Evolutionary conservation across 2,888 invertebrate species (phyloP), one percentile per base, ranked within the genome.

Genomic region (Ormyrus pomaceus): DNA sequence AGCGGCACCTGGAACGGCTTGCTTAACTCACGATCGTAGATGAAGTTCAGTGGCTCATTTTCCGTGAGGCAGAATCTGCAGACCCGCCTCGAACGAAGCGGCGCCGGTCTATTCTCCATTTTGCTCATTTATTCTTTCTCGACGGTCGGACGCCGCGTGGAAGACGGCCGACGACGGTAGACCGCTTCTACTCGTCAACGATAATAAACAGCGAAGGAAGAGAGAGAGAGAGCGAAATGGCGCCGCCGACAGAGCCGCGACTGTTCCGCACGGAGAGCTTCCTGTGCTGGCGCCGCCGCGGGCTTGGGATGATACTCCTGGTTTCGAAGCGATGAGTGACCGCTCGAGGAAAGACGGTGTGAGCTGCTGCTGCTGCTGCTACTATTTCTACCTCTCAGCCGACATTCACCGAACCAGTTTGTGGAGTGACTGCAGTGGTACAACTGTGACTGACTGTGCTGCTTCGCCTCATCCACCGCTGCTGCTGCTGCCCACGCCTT

Each of bases 11-110:
- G 91, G 86, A 93, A 93, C 89, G 94, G 94, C 86, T 92, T 91
- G 84, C 91, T 92, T 76, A 90, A 87, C 87, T 92, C 92, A 86
- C 92, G 92, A 85, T 94, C 93, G 89, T 94, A 95, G 87, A 96
- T 94, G 90, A 93, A 94, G 83, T 92, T 92, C 82, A 96, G 91
- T 77, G 94, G 92, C 82, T 92, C 93, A 84, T 93, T 93, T 88
- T 94, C 93, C 81, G 93, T 91, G 85, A 96, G 91, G 91, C 96
- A 96, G 91, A 96, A 96, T 84, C 96, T 93, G 90, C 96, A 96
- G 82, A 95, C 92, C 91, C 93, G 93, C 91, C 94, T 92, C 69
- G 92, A 91, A 88, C 93, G 92, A 81, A 96, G 89, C 84, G 92
- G 92, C 85, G 92, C 92, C 88, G 92, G 92, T 89, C 94, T 92